These are phyloP conservation scores for Gobio gobio DNA, from an alignment of 2,113 vertebrate species.

Conservation along the genomic window DNA sequence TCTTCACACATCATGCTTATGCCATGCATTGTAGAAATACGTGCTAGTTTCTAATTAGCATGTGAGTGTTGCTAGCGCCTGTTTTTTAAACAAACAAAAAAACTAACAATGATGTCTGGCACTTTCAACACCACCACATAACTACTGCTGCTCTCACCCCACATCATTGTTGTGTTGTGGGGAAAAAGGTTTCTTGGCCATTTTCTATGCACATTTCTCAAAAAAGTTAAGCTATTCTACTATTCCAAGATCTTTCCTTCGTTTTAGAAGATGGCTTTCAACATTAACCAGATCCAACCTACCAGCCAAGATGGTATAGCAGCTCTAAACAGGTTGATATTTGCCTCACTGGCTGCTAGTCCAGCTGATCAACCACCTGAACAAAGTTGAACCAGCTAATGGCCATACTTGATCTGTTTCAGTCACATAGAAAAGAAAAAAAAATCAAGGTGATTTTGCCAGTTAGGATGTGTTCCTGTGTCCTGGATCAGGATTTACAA, in stretches of 20 bases:
- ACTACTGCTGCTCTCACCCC: neutral
- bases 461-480: no score
- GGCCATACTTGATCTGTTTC: neutral
- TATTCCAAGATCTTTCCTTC: neutral
- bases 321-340: neutral
- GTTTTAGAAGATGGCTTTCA: neutral
- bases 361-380: neutral
- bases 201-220: neutral
- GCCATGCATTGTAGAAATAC: neutral
- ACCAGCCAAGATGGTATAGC: neutral
- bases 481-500: no score
- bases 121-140: neutral
- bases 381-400: neutral
- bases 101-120: neutral
- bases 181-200: neutral
- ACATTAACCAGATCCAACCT: neutral
- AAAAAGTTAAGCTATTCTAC: neutral
- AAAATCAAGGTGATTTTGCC: neutral
- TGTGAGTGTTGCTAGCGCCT: neutral
- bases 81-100: no score
- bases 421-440: neutral
- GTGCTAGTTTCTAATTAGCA: constrained; percentile 11
- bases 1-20: neutral
- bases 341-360: neutral
- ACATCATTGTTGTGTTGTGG: neutral